Evolutionary conservation across 2,797 vertebrate genomes (phyloP), one percentile per base, ranked within the genome.

Genomic region (Falco naumanni): DNA sequence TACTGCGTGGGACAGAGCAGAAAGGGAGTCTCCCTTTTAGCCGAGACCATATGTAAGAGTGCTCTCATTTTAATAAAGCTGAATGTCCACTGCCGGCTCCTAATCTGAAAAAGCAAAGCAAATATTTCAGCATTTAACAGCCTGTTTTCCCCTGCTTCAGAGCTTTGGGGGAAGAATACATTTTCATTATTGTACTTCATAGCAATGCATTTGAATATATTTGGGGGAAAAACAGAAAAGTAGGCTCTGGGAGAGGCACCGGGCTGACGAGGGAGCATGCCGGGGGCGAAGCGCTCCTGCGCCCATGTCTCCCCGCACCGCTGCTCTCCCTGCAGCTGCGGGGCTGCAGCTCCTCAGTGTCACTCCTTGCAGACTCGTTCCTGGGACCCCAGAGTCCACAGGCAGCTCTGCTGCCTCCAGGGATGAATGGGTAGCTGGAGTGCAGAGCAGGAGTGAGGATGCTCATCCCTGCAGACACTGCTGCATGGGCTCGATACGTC

Each of bases 401-500:
- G 71, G 11, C 25, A 34, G 71, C 53, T 51, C 37, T 9, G 39
- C 24, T 19, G 65, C 37, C 60, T 22, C 68, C 4, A 1, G 34
- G 34, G 43, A 33, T 8, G 33, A 17, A 4, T 5, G 5, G 16
- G 22, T 1, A 26, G 34, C 7, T 19, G 79, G 70, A 54, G 47
- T 0, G 20, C 24, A 6, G 53, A 28, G 64, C 14, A 16, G 51
- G 45, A 37, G 14, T 2, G 54, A 59, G 66, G 66, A 45, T 47
- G 66, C 26, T 47, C 10, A 0, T 47, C 51, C 45, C 71, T 10
- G 33, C 16, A 21, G 37, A 4, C 9, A 43, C 17, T 13, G 6
- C 34, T 18, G 41, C 43, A 0, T 0, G 1, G 19, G 22, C 5
- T 2, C 57, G 50, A 18, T 31, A 61, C 20, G 0, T 82, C 54